Evolutionary conservation across 2,888 invertebrate genomes (phyloP).

Genomic region (Panopea generosa): DNA sequence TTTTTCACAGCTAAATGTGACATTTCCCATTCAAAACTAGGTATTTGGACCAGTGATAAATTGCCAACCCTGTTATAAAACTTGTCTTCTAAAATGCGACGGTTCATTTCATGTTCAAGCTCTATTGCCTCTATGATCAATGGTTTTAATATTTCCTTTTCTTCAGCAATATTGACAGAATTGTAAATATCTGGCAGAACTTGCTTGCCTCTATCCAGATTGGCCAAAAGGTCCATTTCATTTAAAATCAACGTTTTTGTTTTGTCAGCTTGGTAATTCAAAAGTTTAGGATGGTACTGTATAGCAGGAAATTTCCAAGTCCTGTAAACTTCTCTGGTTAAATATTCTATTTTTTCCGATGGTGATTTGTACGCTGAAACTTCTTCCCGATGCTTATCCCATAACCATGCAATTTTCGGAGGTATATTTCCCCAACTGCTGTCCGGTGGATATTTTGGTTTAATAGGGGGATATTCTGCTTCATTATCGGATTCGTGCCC

Average conservation of each 20-base stretch:
- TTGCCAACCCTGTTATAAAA: not conserved
- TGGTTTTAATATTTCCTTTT: constrained; percentile 86
- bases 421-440: constrained; percentile 77
- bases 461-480: constrained; percentile 78
- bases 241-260: constrained; percentile 91
- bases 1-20: constrained; percentile 13
- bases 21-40: constrained; percentile 16
- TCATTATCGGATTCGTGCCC: constrained; percentile 37
- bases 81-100: constrained; percentile 24
- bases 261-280: constrained; percentile 90
- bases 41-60: not conserved
- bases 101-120: constrained; percentile 31
- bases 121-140: constrained; percentile 43
- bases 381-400: constrained; percentile 68
- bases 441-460: constrained; percentile 64
- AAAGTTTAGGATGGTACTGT: constrained; percentile 76
- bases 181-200: constrained; percentile 1
- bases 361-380: constrained; percentile 56
- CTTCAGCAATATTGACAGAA: constrained; percentile 83
- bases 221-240: not conserved
- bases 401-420: constrained; percentile 74
- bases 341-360: constrained; percentile 68
- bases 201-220: constrained; percentile 2
- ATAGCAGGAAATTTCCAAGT: constrained; percentile 50
- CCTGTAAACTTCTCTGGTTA: constrained; percentile 51